A percentile compares a stretch with the other conserved stretches of the same genome.
These are phyloP conservation scores for Capitulum mitella DNA, from an alignment of 2,888 invertebrate genomes.

Conservation along the genomic window DNA sequence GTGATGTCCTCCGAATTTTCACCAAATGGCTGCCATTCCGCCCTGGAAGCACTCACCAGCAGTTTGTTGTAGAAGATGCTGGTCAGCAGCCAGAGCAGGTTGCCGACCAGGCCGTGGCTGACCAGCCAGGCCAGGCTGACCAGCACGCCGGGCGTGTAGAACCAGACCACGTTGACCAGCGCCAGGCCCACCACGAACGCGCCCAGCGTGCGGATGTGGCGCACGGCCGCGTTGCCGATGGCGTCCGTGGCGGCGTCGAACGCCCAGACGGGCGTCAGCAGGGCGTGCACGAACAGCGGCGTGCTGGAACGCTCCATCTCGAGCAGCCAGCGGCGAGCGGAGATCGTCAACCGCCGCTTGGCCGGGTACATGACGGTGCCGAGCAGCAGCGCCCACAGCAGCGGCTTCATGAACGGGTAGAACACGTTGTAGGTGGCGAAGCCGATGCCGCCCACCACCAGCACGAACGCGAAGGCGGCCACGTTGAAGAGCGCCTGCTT, in stretches of 20 bases:
- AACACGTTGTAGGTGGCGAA: slow-evolving; percentile 50
- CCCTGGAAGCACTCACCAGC: slow-evolving; percentile 2
- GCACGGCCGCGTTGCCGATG: slow-evolving; percentile 61
- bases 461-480: background rate
- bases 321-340: slow-evolving; percentile 67
- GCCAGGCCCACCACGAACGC: slow-evolving; percentile 45
- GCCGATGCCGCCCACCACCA: background rate
- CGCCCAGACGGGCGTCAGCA: slow-evolving; percentile 59
- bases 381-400: slow-evolving; percentile 91
- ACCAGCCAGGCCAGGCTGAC: slow-evolving; percentile 54
- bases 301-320: slow-evolving; percentile 41
- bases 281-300: slow-evolving; percentile 42
- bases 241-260: slow-evolving; percentile 66
- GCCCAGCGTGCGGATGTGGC: slow-evolving; percentile 57
- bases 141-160: slow-evolving; percentile 61
- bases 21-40: no score
- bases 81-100: slow-evolving; percentile 19
- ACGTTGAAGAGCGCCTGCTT: slow-evolving; percentile 16
- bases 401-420: slow-evolving; percentile 84
- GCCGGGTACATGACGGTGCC: slow-evolving; percentile 97
- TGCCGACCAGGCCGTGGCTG: slow-evolving; percentile 30
- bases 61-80: slow-evolving; percentile 23
- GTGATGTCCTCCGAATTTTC: no score
- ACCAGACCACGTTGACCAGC: slow-evolving; percentile 57
- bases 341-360: slow-evolving; percentile 69